Evolutionary conservation across 2,113 vertebrate genomes (phyloP).

Genomic region (Rhombomys opimus): DNA sequence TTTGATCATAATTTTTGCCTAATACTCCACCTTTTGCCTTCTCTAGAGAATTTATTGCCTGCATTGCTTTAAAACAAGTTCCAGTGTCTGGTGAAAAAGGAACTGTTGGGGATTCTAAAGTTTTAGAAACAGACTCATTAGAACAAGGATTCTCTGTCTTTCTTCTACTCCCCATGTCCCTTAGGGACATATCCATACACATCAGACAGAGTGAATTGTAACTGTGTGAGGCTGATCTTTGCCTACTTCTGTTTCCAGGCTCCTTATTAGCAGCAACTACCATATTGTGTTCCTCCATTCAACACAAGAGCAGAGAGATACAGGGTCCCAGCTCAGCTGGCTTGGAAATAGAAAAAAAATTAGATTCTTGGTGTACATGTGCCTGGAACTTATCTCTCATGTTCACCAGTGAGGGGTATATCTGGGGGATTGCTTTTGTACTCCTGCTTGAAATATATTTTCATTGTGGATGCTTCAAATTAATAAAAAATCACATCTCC

Average conservation of each 20-base stretch:
- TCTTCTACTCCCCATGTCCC: neutral
- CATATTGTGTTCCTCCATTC: neutral
- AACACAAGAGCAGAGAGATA: neutral
- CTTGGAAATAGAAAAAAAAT: neutral
- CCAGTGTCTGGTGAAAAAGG: neutral
- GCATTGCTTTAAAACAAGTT: constrained; percentile 12
- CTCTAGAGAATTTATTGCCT: constrained; percentile 17
- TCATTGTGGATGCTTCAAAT: constrained; percentile 7
- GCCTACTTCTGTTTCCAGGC: neutral
- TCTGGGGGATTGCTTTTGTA: neutral
- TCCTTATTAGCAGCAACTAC: constrained; percentile 44
- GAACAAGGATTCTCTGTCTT: neutral
- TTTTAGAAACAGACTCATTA: constrained; percentile 55
- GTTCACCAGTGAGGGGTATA: neutral
- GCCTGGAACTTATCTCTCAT: neutral
- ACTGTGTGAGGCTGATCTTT: neutral
- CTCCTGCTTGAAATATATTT: constrained; percentile 32
- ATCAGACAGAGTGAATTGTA: constrained; percentile 11
- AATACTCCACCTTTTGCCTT: neutral
- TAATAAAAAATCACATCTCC: neutral
- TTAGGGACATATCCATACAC: neutral
- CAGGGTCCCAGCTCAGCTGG: neutral
- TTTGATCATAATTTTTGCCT: constrained; percentile 21
- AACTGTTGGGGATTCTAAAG: neutral
- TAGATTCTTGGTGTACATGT: neutral